These are phyloP conservation scores for Salminus brasiliensis DNA, from an alignment of 2,113 vertebrate genomes.

Conservation along the genomic window DNA sequence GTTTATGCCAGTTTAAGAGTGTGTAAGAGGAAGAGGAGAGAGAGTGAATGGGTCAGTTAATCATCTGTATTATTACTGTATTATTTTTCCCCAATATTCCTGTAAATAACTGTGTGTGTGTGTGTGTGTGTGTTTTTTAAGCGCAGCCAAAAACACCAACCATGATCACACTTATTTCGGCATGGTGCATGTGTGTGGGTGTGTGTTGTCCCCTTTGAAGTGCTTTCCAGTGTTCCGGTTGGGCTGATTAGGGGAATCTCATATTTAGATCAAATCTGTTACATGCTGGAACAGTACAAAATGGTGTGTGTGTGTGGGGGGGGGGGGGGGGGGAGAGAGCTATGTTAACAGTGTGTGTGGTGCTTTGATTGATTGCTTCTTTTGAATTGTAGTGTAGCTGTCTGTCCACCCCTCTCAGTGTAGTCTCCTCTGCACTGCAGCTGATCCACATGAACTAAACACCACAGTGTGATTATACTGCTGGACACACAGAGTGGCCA, in stretches of 20 bases:
- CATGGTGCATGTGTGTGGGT: background rate
- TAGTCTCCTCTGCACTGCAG: too few species aligned
- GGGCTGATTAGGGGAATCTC: background rate
- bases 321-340: background rate
- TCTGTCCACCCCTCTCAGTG: background rate
- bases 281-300: background rate
- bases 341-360: background rate
- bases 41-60: too few species aligned
- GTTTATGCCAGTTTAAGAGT: too few species aligned
- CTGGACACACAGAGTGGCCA: too few species aligned
- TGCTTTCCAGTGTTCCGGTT: background rate
- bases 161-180: too few species aligned
- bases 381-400: slow-evolving; percentile 1
- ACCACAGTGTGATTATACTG: too few species aligned
- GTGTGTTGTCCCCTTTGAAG: slow-evolving; percentile 12
- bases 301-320: slow-evolving; percentile 13
- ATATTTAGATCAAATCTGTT: background rate
- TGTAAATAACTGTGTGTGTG: slow-evolving; percentile 21
- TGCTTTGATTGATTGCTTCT: slow-evolving; percentile 14
- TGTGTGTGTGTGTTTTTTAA: slow-evolving; percentile 18
- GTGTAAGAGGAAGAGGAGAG: too few species aligned
- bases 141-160: too few species aligned
- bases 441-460: background rate
- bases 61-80: too few species aligned
- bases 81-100: too few species aligned